These are phyloP conservation scores for Jordanella pulchra DNA, from an alignment of 2,797 vertebrate genomes.

Conservation along the genomic window DNA sequence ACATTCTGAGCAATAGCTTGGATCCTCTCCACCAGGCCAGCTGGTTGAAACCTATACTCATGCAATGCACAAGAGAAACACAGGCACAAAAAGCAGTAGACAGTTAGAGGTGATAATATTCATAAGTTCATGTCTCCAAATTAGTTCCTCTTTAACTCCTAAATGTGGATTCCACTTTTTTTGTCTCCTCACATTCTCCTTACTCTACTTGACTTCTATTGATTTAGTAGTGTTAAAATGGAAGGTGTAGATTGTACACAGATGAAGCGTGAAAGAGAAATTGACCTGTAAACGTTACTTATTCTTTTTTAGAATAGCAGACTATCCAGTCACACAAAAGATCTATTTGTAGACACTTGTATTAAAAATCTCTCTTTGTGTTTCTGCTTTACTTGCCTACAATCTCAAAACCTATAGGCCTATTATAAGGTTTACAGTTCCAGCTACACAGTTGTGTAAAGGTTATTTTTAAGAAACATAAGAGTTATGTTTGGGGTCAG, in stretches of 20 bases:
- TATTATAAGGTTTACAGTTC: neutral
- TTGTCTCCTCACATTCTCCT: neutral
- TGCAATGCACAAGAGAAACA: constrained; percentile 16
- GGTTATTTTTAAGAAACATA: neutral
- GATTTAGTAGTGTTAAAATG: constrained; percentile 58
- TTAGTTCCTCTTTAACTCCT: too few species aligned
- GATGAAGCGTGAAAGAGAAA: constrained; percentile 80
- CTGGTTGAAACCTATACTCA: constrained; percentile 84
- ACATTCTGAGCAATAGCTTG: constrained; percentile 98
- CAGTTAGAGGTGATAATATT: constrained; percentile 6
- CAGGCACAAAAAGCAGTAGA: neutral
- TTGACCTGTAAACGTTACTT: constrained; percentile 63
- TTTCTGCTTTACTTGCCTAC: neutral
- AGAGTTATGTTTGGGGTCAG: neutral
- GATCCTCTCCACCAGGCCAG: constrained; percentile 90
- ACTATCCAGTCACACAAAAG: constrained; percentile 46
- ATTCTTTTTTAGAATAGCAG: constrained; percentile 53
- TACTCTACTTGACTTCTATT: constrained; percentile 41
- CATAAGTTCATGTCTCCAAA: neutral
- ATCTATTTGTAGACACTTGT: constrained; percentile 14
- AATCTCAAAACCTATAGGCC: neutral
- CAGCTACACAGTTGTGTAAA: too few species aligned
- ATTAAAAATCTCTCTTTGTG: neutral
- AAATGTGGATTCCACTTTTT: neutral
- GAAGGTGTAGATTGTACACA: constrained; percentile 73